A percentile compares a stretch with the other conserved stretches of the same genome.
Evolutionary conservation across 1,140 invertebrate species (phyloP).

Genomic region (Papilio polytes): DNA sequence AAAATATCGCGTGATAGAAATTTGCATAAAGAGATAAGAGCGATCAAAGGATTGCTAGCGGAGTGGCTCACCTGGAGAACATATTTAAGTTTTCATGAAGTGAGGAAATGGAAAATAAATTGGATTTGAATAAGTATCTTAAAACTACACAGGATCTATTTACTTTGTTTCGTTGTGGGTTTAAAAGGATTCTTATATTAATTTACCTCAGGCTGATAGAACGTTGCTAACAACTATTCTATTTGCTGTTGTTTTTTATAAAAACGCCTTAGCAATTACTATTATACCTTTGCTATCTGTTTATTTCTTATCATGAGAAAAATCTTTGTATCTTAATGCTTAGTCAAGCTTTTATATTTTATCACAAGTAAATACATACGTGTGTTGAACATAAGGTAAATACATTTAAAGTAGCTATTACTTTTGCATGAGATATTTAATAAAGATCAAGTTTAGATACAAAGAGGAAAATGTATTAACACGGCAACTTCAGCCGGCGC

Average conservation of each 20-base stretch:
- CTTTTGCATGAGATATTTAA: conserved; percentile 60
- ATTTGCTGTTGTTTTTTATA: conserved; percentile 20
- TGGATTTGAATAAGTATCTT: conserved; percentile 82
- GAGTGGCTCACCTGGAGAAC: conserved; percentile 80
- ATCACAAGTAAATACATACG: not conserved
- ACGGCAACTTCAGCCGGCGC: conserved; percentile 71
- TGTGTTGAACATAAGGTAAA: not conserved
- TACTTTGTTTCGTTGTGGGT: conserved; percentile 72
- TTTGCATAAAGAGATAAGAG: conserved; percentile 79
- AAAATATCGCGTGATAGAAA: conserved; percentile 77
- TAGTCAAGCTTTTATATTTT: not conserved
- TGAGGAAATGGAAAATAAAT: conserved; percentile 84
- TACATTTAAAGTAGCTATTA: conserved; percentile 27
- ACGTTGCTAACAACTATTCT: conserved; percentile 45
- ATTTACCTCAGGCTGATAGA: conserved; percentile 51
- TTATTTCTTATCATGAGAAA: not conserved
- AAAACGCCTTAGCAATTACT: not conserved
- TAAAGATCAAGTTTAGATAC: conserved; percentile 70
- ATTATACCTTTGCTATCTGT: not conserved
- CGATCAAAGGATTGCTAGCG: conserved; percentile 81
- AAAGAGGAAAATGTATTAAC: conserved; percentile 81
- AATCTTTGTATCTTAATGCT: not conserved
- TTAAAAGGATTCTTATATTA: conserved; percentile 63
- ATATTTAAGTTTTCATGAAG: conserved; percentile 83
- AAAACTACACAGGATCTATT: conserved; percentile 75